phyloP scores from a whole-genome alignment of 2,113 vertebrate species.

The Bufo gargarizans region DNA sequence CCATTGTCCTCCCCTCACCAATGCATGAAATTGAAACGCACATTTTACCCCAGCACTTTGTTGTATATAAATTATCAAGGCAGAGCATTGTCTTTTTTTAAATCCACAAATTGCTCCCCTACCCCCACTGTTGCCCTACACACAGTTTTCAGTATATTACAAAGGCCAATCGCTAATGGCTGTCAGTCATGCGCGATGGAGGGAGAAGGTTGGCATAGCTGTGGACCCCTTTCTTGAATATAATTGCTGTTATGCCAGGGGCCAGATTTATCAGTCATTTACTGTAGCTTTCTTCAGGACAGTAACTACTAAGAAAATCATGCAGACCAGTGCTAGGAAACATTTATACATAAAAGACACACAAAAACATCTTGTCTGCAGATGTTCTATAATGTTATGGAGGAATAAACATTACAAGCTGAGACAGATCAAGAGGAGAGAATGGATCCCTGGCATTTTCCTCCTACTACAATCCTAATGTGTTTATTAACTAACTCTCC shows the following conservation, averaged over 20 bases:
- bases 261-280: background rate
- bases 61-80: no score
- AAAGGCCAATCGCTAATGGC: background rate
- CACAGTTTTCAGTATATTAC: no score
- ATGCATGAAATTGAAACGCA: no score
- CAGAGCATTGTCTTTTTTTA: no score
- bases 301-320: background rate
- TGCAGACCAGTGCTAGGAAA: background rate
- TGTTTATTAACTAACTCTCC: constrained; percentile 16
- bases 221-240: background rate
- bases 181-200: background rate
- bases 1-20: no score
- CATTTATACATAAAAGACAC: background rate
- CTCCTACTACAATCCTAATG: background rate
- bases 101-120: no score
- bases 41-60: no score
- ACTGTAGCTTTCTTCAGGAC: background rate
- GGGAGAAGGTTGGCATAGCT: background rate
- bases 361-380: constrained; percentile 11
- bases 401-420: constrained; percentile 12
- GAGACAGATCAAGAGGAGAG: background rate
- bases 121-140: no score
- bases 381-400: background rate
- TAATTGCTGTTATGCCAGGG: background rate
- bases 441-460: constrained; percentile 8